These are phyloP conservation scores for Hypsibius dujardini DNA, from an alignment of 1,140 invertebrate genomes.

Conservation along the genomic window DNA sequence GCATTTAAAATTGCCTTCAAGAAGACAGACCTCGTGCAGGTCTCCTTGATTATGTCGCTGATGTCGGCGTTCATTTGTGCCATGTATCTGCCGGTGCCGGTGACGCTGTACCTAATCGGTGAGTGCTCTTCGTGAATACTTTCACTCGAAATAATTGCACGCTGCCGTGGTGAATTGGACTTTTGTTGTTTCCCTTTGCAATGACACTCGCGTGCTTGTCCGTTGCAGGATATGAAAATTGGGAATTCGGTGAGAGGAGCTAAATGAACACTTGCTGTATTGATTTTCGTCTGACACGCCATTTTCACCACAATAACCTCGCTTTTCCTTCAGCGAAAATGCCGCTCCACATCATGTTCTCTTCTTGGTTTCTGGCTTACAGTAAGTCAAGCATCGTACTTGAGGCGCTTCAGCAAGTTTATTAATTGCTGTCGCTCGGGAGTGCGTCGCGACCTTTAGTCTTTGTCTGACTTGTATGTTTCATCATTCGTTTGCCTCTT, in stretches of 20 bases:
- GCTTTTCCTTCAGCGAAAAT: neutral
- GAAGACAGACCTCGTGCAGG: neutral
- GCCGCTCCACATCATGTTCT: neutral
- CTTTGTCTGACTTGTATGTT: neutral
- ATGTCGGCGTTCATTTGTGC: neutral
- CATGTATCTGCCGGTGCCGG: slow-evolving; percentile 9
- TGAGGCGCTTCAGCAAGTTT: no score
- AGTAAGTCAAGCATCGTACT: neutral
- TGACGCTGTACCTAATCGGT: neutral
- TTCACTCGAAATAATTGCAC: no score
- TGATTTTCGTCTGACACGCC: no score
- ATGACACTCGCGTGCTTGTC: no score
- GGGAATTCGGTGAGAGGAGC: neutral
- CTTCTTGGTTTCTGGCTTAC: neutral
- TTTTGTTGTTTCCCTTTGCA: no score
- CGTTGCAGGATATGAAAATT: neutral
- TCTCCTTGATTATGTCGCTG: neutral
- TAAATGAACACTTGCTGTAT: no score
- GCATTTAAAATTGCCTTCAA: neutral
- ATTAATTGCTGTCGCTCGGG: no score
- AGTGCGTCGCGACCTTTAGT: neutral
- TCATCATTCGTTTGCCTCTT: no score
- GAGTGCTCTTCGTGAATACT: no score
- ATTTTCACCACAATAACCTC: no score
- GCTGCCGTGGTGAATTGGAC: no score